These are phyloP conservation scores for Parauchenoglanis ngamensis DNA, from an alignment of 2,797 vertebrate genomes.

Conservation along the genomic window DNA sequence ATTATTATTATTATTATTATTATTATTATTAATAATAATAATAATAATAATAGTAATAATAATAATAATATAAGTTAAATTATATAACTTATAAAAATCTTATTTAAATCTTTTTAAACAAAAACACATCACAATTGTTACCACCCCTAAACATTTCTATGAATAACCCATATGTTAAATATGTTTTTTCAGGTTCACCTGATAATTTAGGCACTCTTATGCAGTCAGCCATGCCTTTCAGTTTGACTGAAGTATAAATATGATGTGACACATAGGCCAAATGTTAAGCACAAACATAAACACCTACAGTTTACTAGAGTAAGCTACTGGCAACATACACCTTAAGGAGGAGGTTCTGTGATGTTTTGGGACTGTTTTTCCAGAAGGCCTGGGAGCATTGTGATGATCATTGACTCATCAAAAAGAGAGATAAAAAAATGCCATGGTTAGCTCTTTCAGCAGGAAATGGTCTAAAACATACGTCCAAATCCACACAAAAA, in stretches of 20 bases:
- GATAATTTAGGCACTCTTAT: neutral
- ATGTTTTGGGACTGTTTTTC: neutral
- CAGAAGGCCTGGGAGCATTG: neutral
- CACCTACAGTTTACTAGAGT: too few species aligned
- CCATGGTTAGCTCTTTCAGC: neutral
- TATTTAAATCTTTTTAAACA: neutral
- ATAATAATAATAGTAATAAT: too few species aligned
- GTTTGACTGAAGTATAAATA: neutral
- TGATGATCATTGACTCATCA: neutral
- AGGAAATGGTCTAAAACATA: neutral
- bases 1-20: too few species aligned
- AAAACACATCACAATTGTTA: neutral
- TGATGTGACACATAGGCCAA: neutral
- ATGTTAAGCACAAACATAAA: neutral
- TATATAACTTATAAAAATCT: too few species aligned
- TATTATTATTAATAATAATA: too few species aligned
- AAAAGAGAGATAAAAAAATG: neutral
- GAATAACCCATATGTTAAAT: neutral
- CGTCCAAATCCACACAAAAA: neutral
- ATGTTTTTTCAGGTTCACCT: neutral
- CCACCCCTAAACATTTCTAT: neutral
- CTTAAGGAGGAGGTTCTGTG: neutral
- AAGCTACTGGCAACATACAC: neutral
- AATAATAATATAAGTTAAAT: too few species aligned
- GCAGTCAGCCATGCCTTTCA: neutral